These are phyloP conservation scores for Deilephila elpenor DNA, from an alignment of 2,888 invertebrate species.

Conservation along the genomic window DNA sequence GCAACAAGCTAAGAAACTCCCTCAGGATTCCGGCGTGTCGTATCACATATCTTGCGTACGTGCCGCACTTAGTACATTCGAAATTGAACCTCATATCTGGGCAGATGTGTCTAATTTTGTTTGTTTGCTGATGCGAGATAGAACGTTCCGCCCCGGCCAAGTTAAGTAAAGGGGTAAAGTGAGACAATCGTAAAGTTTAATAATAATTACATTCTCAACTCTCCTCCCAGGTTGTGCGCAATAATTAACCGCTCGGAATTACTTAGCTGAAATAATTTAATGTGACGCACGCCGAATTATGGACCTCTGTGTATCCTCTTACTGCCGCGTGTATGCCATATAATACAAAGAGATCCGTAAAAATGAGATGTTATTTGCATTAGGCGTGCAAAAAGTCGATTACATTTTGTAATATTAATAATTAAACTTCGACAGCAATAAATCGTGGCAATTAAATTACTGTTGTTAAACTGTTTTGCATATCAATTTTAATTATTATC, in stretches of 20 bases:
- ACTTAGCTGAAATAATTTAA: slow-evolving; percentile 85
- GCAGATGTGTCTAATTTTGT: slow-evolving; percentile 45
- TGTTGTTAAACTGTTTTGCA: not conserved
- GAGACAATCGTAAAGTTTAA: slow-evolving; percentile 85
- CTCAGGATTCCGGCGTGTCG: slow-evolving; percentile 76
- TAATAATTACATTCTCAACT: slow-evolving; percentile 85
- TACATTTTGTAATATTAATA: not conserved
- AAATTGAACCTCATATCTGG: slow-evolving; percentile 37
- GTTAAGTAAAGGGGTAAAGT: slow-evolving; percentile 80
- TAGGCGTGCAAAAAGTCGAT: not conserved
- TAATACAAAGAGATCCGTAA: slow-evolving; percentile 6
- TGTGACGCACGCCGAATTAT: slow-evolving; percentile 77
- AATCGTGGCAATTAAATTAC: slow-evolving; percentile 5
- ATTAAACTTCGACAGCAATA: slow-evolving; percentile 10
- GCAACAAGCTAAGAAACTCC: slow-evolving; percentile 82
- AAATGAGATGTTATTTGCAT: not conserved
- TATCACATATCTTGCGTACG: slow-evolving; percentile 53
- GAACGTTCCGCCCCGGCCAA: slow-evolving; percentile 47
- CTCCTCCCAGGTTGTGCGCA: slow-evolving; percentile 82
- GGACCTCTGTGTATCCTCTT: slow-evolving; percentile 46
- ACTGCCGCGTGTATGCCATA: slow-evolving; percentile 42
- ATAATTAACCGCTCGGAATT: slow-evolving; percentile 85
- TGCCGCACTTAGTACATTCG: slow-evolving; percentile 36
- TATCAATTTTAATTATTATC: not conserved
- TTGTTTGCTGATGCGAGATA: slow-evolving; percentile 46